Evolutionary conservation across 1,140 invertebrate genomes (phyloP).

Genomic region (Tribolium castaneum): DNA sequence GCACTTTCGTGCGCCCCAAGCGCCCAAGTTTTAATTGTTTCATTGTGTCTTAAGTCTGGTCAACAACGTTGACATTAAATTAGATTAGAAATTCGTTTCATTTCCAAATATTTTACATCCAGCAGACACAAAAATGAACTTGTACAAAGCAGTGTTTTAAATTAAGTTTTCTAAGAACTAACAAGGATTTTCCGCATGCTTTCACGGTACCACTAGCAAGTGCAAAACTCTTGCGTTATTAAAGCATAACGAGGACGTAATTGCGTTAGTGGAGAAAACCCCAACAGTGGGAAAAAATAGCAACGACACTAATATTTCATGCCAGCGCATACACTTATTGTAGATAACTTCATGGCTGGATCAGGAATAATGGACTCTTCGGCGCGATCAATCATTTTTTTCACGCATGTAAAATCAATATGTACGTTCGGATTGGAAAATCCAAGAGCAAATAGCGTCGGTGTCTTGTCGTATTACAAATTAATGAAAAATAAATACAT

Average conservation of each 20-base stretch:
- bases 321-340: background rate
- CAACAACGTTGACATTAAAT: background rate
- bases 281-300: background rate
- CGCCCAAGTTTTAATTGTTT: background rate
- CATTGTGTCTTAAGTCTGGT: background rate
- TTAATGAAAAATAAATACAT: conserved; percentile 27
- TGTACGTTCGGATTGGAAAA: background rate
- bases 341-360: background rate
- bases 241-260: background rate
- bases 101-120: background rate
- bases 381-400: conserved; percentile 1
- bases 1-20: background rate
- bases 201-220: too few species aligned
- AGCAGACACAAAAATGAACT: background rate
- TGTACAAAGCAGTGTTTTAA: background rate
- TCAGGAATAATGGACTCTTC: conserved; percentile 3
- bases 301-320: background rate
- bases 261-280: background rate
- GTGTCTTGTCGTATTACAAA: background rate
- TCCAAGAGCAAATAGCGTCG: background rate
- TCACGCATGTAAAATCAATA: background rate
- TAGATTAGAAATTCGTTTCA: background rate
- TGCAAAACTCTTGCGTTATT: background rate
- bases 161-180: background rate
- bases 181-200: too few species aligned